Evolutionary conservation across 2,113 vertebrate species (phyloP), one percentile per base, ranked within the genome.

Genomic region (Raja brachyura): DNA sequence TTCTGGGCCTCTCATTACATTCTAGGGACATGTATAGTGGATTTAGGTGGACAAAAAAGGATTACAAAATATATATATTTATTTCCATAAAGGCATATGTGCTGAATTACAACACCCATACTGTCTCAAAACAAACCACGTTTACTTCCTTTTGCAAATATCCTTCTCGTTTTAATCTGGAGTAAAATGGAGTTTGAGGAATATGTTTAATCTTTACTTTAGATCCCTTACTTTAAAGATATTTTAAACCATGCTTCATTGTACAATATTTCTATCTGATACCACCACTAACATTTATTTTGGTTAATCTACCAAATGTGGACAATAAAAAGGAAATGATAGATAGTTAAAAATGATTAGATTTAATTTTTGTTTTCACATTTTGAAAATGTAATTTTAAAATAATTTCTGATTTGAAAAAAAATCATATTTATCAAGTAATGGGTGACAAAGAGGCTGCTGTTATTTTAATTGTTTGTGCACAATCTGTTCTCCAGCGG

Each of bases 401-500:
- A 75, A 59, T 74, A 28, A 75, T 5, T 75, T 48, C 48, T 8
- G 33, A 76, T 48, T 75, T 18, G n/a, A 14, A 10, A 93, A 73
- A 54, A 22, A 61, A 76, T 54, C 28, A 76, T 75, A 33, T 28
- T 93, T 22, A 20, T 20, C n/a, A 73, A 93, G 92, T 73, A 63
- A n/a, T 18, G 54, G 81, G n/a, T 68, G 90, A 70, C 63, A 93
- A 93, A 94, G 94, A 93, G 93, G 95, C 93, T 94, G 93, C 96
- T 96, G 96, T 94, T 94, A 95, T 96, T 96, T 97, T 96, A 96
- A 97, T 95, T 95, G 93, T 93, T 93, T 93, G 94, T 95, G 95
- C 95, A 66, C 83, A 88, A 88, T 88, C 83, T 88, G 83, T 85
- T 93, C 94, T 94, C 94, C 92, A 0, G 93, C 93, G 94, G 95